A percentile compares a stretch with the other conserved stretches of the same genome.
These are phyloP conservation scores for Lasiommata megera DNA, from an alignment of 2,888 invertebrate species.

Conservation along the genomic window DNA sequence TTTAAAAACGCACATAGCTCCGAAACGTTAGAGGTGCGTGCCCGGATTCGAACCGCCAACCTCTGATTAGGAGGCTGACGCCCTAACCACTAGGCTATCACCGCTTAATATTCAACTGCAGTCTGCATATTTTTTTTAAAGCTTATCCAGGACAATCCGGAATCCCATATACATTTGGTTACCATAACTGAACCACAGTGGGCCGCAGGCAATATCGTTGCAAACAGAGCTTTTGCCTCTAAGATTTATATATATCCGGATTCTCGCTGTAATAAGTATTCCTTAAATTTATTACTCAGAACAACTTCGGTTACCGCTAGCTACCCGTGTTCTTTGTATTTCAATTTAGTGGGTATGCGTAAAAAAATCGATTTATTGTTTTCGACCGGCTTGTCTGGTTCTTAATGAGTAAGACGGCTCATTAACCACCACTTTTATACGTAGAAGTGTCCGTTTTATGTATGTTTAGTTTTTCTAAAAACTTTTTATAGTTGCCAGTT, in stretches of 20 bases:
- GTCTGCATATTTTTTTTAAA: no score
- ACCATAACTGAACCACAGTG: conserved; percentile 22
- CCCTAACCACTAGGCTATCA: no score
- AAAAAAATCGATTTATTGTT: conserved; percentile 23
- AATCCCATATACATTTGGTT: neutral
- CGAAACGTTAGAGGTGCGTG: no score
- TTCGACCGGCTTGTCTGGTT: conserved; percentile 19
- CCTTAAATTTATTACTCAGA: conserved; percentile 33
- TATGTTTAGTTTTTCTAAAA: neutral
- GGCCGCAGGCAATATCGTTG: conserved; percentile 45
- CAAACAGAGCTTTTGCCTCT: conserved; percentile 54
- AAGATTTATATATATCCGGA: conserved; percentile 75
- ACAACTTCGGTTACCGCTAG: conserved; percentile 22
- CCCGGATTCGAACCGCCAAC: no score
- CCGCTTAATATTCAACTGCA: no score
- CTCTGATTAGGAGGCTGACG: no score
- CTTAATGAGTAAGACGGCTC: neutral
- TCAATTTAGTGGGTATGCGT: conserved; percentile 17
- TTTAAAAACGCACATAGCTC: no score
- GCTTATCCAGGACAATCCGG: neutral
- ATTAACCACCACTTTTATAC: neutral
- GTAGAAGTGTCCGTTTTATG: conserved; percentile 1
- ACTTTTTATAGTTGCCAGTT: neutral
- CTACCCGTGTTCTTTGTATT: conserved; percentile 29
- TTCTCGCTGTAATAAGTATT: conserved; percentile 49